Base-by-base conservation (phyloP, 2,797 vertebrate species). In the Enteromius unitaeniatus region DNA sequence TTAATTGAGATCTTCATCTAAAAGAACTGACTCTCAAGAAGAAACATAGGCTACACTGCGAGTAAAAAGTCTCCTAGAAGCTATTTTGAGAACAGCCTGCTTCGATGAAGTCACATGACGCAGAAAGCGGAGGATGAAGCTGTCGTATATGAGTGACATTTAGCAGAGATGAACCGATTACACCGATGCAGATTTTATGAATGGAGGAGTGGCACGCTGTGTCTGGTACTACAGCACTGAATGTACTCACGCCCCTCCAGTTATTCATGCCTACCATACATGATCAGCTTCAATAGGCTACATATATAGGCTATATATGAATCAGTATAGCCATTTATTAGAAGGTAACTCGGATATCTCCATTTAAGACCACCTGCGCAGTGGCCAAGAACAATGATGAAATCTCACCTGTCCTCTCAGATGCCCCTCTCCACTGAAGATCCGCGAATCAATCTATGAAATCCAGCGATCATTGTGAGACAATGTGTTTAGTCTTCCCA, bases 351-450 rank as follows among this genome's bases (percentile, higher is more conserved):
- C 19, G 1, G 6, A 58, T 28, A 8, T 62, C 42, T 34, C 21
- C 1, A 45, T 17, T n/a, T 11, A 40, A 21, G 40, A 49, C 10
- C 68, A 34, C 40, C 40, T 74, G 58, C 72, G 34, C 60, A 83
- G 31, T n/a, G 49, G 47, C 62, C 68, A 58, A 75, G 42, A 64
- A 65, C 42, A 14, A 37, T n/a, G 70, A 28, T 11, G 6, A 17
- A 42, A 34, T 37, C 82, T 51, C 55, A 84, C 82, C 82, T 84
- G 82, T 78, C 67, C 62, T 58, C 62, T 77, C 67, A 84, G 55
- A 78, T 9, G 6, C 53, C 10, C 49, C 67, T 70, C 21, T 26
- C 65, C 45, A 60, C 47, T 60, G 21, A 70, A 72, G 82, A 78
- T 37, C 51, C 21, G 23, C 53, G 21, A 70, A 26, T 40, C 1